Conservation (phyloP, 2,113 vertebrate species). For the Lagopus muta region DNA sequence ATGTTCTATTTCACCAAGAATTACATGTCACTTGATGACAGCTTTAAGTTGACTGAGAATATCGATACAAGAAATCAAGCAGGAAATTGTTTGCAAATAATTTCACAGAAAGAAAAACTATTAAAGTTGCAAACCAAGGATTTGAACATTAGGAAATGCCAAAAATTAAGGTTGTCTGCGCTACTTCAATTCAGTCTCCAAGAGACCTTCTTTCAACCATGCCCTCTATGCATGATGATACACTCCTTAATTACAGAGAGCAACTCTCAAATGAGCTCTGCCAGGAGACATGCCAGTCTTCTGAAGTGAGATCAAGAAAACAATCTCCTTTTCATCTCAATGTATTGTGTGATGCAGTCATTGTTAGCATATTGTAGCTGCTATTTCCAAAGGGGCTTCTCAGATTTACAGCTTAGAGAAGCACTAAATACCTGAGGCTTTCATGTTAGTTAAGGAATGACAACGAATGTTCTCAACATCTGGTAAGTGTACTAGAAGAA, state of each 20-base stretch:
- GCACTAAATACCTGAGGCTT: conserved; percentile 14
- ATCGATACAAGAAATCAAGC: background rate
- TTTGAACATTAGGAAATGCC: background rate
- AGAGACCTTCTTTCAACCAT: background rate
- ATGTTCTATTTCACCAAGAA: background rate
- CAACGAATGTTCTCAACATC: background rate
- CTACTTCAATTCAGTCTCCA: background rate
- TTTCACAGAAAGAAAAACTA: background rate
- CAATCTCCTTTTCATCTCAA: conserved; percentile 33
- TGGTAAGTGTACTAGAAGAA: background rate
- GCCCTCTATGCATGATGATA: background rate
- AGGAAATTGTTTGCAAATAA: background rate
- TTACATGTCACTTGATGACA: background rate
- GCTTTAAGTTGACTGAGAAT: background rate
- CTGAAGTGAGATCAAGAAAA: conserved; percentile 49
- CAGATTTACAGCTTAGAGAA: conserved; percentile 49
- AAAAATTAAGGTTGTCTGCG: background rate
- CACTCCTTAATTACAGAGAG: conserved; percentile 49
- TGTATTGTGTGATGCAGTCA: background rate
- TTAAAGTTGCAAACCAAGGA: background rate
- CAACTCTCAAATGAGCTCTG: conserved; percentile 61
- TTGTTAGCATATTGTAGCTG: conserved; percentile 56
- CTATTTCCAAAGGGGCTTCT: conserved; percentile 61
- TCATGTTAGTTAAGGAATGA: background rate
- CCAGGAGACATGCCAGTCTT: conserved; percentile 43